Conservation (phyloP, 2,797 vertebrate species). For the Sphaeramia orbicularis region DNA sequence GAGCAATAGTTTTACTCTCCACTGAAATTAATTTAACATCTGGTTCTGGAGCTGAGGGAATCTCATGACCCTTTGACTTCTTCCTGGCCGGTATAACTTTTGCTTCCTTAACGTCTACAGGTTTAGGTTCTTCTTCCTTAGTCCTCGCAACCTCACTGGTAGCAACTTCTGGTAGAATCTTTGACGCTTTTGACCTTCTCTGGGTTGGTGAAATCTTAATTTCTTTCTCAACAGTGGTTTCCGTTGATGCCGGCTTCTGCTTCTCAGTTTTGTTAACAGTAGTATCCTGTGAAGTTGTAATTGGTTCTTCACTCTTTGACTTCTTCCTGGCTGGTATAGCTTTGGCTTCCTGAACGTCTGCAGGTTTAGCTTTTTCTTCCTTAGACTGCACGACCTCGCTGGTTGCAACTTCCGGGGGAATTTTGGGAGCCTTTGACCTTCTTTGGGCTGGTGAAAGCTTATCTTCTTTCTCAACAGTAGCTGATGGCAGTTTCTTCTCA, state of each 20-base stretch:
- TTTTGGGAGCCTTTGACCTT: conserved; percentile 4
- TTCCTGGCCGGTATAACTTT: conserved; percentile 20
- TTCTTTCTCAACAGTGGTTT: background rate
- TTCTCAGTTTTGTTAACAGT: too few species aligned
- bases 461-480: background rate
- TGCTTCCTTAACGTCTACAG: conserved; percentile 1
- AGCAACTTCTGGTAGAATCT: background rate
- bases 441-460: conserved; percentile 32
- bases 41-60: background rate
- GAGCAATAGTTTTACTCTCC: background rate
- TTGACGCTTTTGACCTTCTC: conserved; percentile 16
- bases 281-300: too few species aligned
- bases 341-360: conserved; percentile 9
- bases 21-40: background rate
- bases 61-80: conserved; percentile 33
- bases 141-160: background rate
- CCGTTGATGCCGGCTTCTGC: background rate
- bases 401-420: background rate
- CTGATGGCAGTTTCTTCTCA: background rate
- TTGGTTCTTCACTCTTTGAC: conserved; percentile 29
- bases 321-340: conserved; percentile 24
- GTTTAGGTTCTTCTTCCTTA: conserved; percentile 1
- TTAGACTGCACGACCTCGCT: background rate
- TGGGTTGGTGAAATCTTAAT: conserved; percentile 28
- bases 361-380: conserved; percentile 1